Evolutionary conservation across 2,888 invertebrate species (phyloP), one percentile per base, ranked within the genome.

Genomic region (Diploptera punctata): DNA sequence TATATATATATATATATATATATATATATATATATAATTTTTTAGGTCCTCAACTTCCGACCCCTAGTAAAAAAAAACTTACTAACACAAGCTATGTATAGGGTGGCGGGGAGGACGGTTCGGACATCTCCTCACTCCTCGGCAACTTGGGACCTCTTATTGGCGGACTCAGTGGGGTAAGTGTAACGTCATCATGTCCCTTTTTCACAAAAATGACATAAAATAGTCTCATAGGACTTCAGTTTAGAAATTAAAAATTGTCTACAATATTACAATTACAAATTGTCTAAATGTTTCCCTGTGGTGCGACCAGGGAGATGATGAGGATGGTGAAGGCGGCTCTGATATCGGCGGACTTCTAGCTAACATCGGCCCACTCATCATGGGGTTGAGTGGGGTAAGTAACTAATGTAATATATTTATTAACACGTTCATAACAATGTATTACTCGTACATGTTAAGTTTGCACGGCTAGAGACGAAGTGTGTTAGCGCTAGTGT

Each of bases 321-420:
- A 33, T 16, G 49, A 18, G 43, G 43, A 24, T 33, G 33, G 33
- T 7, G 33, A 33, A 33, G 33, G 33, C 10, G 71, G 71, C 1
- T 49, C 44, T 3, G 70, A 70, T 26, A 60, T 57, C 44, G 47
- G 44, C 1, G 44, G 43, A 3, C 70, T 70, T 19, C 24, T 33
- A 31, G 38, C 18, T 10, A 61, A 38, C 9, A 16, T 70, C 19
- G 52, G 49, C 16, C 67, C 67, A 18, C 69, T 74, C 9, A 26
- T 74, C 7, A 60, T 71, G 1, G 19, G 68, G n/a, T 60, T 67
- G 60, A 71, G 71, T 21, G 72, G 74, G 71, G 74, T 74, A 72
- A 74, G 60, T 65, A 7, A 5, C 24, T 7, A 21, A n/a, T n/a
- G n/a, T n/a, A n/a, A n/a, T n/a, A n/a, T n/a, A n/a, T n/a, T n/a